Evolutionary conservation across 1,140 invertebrate species (phyloP).

Genomic region (Gonatopus flavifemur): DNA sequence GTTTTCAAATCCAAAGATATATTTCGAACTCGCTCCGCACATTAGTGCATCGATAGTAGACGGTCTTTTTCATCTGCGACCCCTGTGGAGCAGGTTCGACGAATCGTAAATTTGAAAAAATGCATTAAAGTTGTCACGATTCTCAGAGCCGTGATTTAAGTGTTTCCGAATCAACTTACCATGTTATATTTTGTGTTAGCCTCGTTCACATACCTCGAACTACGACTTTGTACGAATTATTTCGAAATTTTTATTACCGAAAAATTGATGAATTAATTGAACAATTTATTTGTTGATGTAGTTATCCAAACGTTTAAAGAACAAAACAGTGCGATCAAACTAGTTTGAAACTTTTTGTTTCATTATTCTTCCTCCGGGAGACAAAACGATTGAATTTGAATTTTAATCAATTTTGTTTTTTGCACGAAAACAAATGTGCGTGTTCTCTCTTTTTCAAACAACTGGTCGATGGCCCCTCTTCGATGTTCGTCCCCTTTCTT

Average conservation of each 20-base stretch:
- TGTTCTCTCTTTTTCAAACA: too few relatives aligned
- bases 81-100: slow-evolving; percentile 1
- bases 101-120: slow-evolving; percentile 13
- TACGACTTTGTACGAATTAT: too few relatives aligned
- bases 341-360: neutral
- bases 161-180: too few relatives aligned
- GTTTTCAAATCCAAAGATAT: neutral
- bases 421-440: too few relatives aligned
- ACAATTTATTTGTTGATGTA: too few relatives aligned
- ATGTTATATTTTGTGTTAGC: too few relatives aligned
- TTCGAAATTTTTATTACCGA: too few relatives aligned
- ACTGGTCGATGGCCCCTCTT: neutral
- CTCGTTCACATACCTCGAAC: too few relatives aligned
- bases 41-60: neutral
- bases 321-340: neutral
- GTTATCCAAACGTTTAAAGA: neutral
- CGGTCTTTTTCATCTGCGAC: slow-evolving; percentile 2
- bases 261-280: too few relatives aligned
- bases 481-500: slow-evolving; percentile 5
- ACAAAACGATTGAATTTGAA: too few relatives aligned
- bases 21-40: neutral
- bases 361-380: neutral
- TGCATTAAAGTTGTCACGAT: slow-evolving; percentile 5
- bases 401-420: too few relatives aligned
- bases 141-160: too few relatives aligned